Conservation (phyloP, 2,113 vertebrate genomes). For the Hiodon alosoides region DNA sequence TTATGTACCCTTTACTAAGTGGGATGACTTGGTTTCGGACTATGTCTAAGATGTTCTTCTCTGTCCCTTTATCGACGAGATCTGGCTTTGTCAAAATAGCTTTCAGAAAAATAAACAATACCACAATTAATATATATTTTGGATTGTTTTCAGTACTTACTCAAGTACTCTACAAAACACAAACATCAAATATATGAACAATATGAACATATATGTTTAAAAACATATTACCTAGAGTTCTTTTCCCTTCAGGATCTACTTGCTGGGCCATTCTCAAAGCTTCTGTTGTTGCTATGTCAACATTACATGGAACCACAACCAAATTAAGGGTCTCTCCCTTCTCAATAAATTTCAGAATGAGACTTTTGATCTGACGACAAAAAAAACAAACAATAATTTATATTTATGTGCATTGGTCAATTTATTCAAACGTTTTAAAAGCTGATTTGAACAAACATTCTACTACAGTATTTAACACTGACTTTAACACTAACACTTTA, state of each 20-base stretch:
- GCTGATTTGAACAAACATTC: no score
- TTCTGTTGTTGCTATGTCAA: conserved; percentile 77
- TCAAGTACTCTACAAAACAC: background rate
- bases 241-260: conserved; percentile 65
- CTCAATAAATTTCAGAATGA: conserved; percentile 60
- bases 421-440: no score
- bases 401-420: no score
- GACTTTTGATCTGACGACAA: conserved; percentile 54
- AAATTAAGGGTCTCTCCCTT: conserved; percentile 68
- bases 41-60: conserved; percentile 48
- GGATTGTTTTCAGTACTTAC: background rate
- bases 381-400: conserved; percentile 12
- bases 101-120: conserved; percentile 30
- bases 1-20: conserved; percentile 73
- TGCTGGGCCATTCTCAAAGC: conserved; percentile 72
- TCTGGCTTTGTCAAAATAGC: conserved; percentile 76
- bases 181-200: background rate
- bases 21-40: conserved; percentile 50
- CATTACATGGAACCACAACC: conserved; percentile 71
- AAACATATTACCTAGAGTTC: conserved; percentile 64
- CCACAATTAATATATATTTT: no score
- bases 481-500: no score
- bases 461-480: no score
- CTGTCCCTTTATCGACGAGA: conserved; percentile 66
- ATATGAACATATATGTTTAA: background rate